Evolutionary conservation across 2,888 invertebrate species (phyloP), one percentile per base, ranked within the genome.

Genomic region (Lucinisca nassula): DNA sequence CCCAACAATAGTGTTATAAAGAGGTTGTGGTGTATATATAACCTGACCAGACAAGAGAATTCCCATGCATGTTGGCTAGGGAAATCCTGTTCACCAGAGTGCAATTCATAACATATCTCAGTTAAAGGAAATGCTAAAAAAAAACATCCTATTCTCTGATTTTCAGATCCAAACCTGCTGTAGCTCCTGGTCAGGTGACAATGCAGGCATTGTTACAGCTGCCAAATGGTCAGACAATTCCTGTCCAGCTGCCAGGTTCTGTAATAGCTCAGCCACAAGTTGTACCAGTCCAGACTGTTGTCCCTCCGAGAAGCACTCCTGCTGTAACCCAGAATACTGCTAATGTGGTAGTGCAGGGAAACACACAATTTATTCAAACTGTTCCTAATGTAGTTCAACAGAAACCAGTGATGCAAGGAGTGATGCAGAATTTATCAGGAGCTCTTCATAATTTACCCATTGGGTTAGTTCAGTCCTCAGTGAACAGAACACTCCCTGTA

Each of bases 221-320:
- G 35, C 97, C 97, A 4, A 97, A 96, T 94, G 97, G 97, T 10
- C 96, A 97, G 93, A 95, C 97, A 72, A 96, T 96, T 49, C 96
- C 95, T 17, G 86, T 94, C 12, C 92, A 67, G 35, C 35, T 67
- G 17, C 67, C 67, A 35, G 67, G 67, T 4, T 67, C 67, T 17
- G 17, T 67, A 6, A 14, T 67, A 4, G 21, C 8, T 21, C 67
- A 67, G 35, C 67, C 32, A 21, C 67, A 67, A 67, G 67, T 67
- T 32, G 35, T 67, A 67, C 67, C 67, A 30, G 67, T 67, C 12
- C 35, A 27, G 17, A 35, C 67, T 67, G 67, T 32, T 67, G 1
- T 35, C 32, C 24, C 30, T 4, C 27, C 30, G 10, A 61, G 17
- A 21, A 32, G 35, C 30, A 30, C 24, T 3, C 12, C 17, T 30